A percentile compares a stretch with the other conserved stretches of the same genome.
phyloP scores from a whole-genome alignment of 2,113 vertebrate genomes.

The Mirza zaza region DNA sequence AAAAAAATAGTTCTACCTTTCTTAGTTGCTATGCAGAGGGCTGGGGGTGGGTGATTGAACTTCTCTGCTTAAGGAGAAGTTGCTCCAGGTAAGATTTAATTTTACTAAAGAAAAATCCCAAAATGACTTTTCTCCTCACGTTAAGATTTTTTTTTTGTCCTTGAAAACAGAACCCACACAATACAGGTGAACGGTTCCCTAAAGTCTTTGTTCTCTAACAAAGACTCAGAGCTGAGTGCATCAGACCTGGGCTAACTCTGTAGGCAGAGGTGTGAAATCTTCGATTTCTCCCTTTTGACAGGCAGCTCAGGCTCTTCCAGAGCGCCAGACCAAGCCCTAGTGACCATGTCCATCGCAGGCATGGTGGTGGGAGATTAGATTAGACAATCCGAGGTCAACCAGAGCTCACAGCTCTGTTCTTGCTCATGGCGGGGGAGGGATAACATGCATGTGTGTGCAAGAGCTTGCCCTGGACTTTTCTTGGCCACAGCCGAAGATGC shows the following conservation, averaged over 20 bases:
- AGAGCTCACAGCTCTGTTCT: not conserved
- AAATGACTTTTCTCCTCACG: slow-evolving; percentile 58
- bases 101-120: slow-evolving; percentile 52
- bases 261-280: not conserved
- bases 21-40: slow-evolving; percentile 45
- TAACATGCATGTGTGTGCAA: not conserved
- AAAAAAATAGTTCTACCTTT: slow-evolving; percentile 43
- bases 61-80: slow-evolving; percentile 53
- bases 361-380: not conserved
- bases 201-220: slow-evolving; percentile 28
- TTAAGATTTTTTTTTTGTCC: slow-evolving; percentile 57
- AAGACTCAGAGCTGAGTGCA: not conserved
- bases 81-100: slow-evolving; percentile 64
- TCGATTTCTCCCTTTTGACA: not conserved
- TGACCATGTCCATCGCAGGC: not conserved
- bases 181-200: not conserved
- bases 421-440: not conserved
- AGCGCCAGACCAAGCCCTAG: not conserved
- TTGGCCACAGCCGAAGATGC: not conserved
- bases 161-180: slow-evolving; percentile 54
- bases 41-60: slow-evolving; percentile 35
- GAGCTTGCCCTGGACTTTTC: not conserved
- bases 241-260: not conserved
- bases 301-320: not conserved
- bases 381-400: not conserved